Base-by-base conservation (phyloP, 2,113 vertebrate genomes). In the Petrocephalus microphthalmus region DNA sequence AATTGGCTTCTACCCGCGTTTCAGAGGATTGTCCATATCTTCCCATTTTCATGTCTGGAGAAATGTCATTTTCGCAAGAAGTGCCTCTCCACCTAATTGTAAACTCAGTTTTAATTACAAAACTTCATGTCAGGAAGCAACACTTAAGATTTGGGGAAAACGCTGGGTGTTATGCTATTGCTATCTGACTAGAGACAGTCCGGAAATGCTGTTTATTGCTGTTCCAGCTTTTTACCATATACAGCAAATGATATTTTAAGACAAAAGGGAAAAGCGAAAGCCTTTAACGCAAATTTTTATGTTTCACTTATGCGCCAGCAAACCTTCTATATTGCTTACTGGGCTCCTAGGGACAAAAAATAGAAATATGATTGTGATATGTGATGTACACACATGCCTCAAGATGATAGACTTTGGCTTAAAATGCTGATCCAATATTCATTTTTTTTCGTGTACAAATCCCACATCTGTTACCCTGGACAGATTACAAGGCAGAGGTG, bases 391-490 rank as follows among this genome's bases (percentile, higher is more conserved):
- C 81, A 84, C 91, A 88, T 90, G 89, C 90, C 33, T 90, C 88
- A 90, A 90, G 78, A 90, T 91, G 89, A 88, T 88, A 89, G 89
- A 92, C 89, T 82, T 56, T 89, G 84, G 90, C 90, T 92, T 89
- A 91, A 90, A 93, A 92, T 88, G 87, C 89, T 84, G 52, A 85
- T 90, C 89, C 90, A 89, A 91, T 91, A 90, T 54, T 51, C 57
- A 78, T 78, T 88, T 87, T 92, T 89, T 25, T 88, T 60, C 84
- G 57, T 91, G 91, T 92, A 92, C 91, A 94, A 92, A 94, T 93
- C 89, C 91, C 83, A 90, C 90, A 90, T 86, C 89, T 92, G 87
- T 84, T 20, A 92, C 89, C 90, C 89, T 74, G 89, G 89, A 91
- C 64, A 82, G 20, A 15, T 10, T 56, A 64, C 88, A 88, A 91